A percentile compares a stretch with the other conserved stretches of the same genome.
phyloP scores from a whole-genome alignment of 2,888 invertebrate species.

The Julus scanicus region DNA sequence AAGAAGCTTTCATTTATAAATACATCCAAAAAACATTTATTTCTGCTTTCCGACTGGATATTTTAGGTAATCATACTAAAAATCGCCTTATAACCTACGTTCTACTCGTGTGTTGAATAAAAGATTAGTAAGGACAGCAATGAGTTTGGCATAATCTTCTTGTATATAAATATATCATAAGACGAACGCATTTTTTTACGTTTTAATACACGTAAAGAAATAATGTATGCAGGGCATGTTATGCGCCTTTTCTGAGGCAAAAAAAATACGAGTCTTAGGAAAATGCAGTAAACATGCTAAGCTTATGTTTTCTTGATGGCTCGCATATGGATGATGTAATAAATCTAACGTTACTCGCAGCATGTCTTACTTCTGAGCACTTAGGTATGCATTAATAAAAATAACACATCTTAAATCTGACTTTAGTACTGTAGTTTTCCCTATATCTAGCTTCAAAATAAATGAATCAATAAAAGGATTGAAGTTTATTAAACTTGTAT shows the following conservation, averaged over 20 bases:
- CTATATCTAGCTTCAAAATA: neutral
- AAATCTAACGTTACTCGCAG: neutral
- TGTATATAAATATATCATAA: slow-evolving; percentile 12
- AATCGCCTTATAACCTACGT: slow-evolving; percentile 15
- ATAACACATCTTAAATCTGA: slow-evolving; percentile 24
- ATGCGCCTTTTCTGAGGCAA: neutral
- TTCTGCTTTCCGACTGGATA: neutral
- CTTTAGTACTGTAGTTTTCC: neutral
- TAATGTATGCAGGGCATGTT: slow-evolving; percentile 10
- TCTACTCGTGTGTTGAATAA: slow-evolving; percentile 1
- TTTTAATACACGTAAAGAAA: neutral
- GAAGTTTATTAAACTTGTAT: neutral
- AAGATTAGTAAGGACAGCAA: slow-evolving; percentile 24
- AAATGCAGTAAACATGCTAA: slow-evolving; percentile 9
- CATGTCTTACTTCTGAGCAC: neutral
- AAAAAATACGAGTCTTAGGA: neutral
- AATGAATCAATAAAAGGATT: neutral
- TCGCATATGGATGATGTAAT: neutral
- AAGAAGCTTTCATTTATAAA: neutral
- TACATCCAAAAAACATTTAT: neutral
- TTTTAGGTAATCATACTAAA: slow-evolving; percentile 34
- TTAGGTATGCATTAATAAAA: slow-evolving; percentile 39
- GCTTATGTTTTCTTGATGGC: slow-evolving; percentile 9
- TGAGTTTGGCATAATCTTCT: slow-evolving; percentile 9
- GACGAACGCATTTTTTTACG: slow-evolving; percentile 22